Conservation (phyloP, 1,140 invertebrate genomes). For the Dryas iulia region DNA sequence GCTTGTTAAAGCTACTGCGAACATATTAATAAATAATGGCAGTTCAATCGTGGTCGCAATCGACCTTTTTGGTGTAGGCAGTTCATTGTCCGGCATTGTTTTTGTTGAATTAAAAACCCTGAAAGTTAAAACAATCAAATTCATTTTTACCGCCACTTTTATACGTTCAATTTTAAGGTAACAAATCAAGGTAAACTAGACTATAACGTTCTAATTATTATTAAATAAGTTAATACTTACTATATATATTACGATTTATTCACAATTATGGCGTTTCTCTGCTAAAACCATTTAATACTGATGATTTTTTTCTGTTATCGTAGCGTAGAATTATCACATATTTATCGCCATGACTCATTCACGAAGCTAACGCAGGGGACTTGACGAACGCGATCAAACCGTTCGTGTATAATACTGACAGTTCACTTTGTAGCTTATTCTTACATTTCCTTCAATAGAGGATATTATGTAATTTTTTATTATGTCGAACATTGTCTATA, state of each 20-base stretch:
- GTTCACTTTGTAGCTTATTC: not conserved
- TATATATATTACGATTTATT: not conserved
- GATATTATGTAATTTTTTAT: not conserved
- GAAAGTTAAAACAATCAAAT: not conserved
- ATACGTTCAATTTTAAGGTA: not conserved
- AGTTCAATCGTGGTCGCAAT: conserved; percentile 55
- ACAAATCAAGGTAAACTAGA: not conserved
- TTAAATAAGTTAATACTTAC: not conserved
- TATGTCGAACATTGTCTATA: not conserved
- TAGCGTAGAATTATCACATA: not conserved
- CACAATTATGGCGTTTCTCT: not conserved
- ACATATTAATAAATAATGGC: conserved; percentile 54
- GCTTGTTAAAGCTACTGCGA: conserved; percentile 52
- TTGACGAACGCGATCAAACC: not conserved
- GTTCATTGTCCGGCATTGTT: conserved; percentile 7
- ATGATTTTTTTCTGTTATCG: conserved; percentile 1
- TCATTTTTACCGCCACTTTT: not conserved
- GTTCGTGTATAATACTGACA: not conserved
- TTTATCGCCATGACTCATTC: not conserved
- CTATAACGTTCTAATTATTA: not conserved
- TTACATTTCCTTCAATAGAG: not conserved
- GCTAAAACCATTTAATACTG: not conserved
- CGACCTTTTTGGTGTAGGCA: conserved; percentile 39
- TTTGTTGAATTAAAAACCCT: not conserved
- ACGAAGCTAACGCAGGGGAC: not conserved